Conservation (phyloP, 2,113 vertebrate genomes). For the Myotis brandtii region DNA sequence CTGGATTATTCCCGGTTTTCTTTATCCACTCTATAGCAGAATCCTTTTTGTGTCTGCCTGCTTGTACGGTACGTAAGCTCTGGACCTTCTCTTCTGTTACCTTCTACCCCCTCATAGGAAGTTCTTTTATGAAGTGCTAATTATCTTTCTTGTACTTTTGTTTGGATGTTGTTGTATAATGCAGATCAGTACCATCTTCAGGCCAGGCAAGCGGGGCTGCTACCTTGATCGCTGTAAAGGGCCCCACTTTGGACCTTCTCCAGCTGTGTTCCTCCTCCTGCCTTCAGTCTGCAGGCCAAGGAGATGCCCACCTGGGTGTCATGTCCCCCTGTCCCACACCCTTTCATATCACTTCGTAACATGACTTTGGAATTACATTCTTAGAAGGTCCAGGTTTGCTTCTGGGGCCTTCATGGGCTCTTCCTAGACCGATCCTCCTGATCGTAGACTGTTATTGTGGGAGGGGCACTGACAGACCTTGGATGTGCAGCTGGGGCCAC, state of each 20-base stretch:
- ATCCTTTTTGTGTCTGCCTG: background rate
- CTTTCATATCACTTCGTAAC: background rate
- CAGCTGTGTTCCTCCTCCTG: background rate
- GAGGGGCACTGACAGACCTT: background rate
- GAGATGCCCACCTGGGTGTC: background rate
- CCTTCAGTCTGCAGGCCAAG: background rate
- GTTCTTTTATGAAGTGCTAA: background rate
- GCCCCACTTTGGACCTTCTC: background rate
- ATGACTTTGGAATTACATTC: background rate
- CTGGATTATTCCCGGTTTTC: background rate
- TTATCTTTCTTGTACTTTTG: background rate
- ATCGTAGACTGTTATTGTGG: background rate
- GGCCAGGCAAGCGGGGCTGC: no score
- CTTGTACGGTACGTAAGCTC: background rate
- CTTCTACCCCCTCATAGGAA: background rate
- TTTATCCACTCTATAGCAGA: background rate
- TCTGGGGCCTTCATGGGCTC: background rate
- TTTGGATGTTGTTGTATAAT: background rate
- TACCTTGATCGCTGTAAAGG: background rate
- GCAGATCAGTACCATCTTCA: background rate
- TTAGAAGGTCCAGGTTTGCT: background rate
- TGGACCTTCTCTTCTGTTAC: background rate
- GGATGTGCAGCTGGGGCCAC: background rate
- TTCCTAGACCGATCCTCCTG: background rate
- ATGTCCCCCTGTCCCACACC: rapidly evolving